These are phyloP conservation scores for Brachionus rubens DNA, from an alignment of 1,140 invertebrate genomes.

Conservation along the genomic window DNA sequence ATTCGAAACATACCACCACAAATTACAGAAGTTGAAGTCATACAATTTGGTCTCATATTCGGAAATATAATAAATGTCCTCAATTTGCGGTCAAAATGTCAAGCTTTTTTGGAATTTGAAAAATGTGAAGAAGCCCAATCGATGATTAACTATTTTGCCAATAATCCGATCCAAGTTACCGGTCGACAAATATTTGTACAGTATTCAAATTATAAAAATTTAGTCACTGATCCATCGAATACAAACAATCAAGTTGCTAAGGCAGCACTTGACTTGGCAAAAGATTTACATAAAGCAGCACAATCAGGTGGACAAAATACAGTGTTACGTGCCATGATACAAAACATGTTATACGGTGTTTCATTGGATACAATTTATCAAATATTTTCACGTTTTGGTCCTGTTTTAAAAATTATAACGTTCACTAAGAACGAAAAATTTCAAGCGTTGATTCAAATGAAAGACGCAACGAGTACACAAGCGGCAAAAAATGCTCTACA, in stretches of 20 bases:
- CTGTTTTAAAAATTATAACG: conserved; percentile 46
- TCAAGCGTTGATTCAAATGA: conserved; percentile 47
- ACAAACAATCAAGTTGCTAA: conserved; percentile 68
- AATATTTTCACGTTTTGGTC: conserved; percentile 38
- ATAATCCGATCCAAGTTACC: conserved; percentile 70
- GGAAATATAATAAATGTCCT: conserved; percentile 87
- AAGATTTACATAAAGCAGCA: conserved; percentile 50
- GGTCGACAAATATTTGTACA: conserved; percentile 89
- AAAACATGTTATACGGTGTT: conserved; percentile 34
- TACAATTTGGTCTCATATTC: conserved; percentile 87
- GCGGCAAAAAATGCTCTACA: conserved; percentile 70
- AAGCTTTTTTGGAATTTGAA: conserved; percentile 91
- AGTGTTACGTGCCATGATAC: conserved; percentile 31
- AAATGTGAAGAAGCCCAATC: conserved; percentile 81
- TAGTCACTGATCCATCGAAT: conserved; percentile 61
- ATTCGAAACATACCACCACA: conserved; percentile 93
- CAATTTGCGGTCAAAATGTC: conserved; percentile 86
- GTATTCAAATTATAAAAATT: conserved; percentile 82
- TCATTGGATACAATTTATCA: conserved; percentile 34
- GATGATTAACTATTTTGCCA: conserved; percentile 86
- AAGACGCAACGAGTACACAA: conserved; percentile 27
- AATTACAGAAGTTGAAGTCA: conserved; percentile 86
- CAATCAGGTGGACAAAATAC: conserved; percentile 81
- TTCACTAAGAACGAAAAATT: conserved; percentile 47
- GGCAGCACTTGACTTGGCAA: conserved; percentile 70